These are phyloP conservation scores for Caenorhabditis becei DNA, from an alignment of 2,888 invertebrate genomes.

Conservation along the genomic window DNA sequence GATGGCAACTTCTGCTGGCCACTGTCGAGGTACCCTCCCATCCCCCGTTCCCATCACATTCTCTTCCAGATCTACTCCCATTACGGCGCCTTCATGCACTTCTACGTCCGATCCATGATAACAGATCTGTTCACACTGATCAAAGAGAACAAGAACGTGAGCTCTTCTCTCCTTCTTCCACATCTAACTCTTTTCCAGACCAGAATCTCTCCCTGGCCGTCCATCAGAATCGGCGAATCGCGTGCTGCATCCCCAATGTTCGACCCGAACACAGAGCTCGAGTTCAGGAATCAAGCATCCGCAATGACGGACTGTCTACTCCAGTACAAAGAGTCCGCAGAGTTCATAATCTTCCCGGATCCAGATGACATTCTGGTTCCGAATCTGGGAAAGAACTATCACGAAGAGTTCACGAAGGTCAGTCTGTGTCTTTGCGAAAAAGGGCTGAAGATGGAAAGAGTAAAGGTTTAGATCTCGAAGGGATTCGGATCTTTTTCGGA, in stretches of 20 bases:
- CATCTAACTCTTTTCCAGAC: conserved; percentile 27
- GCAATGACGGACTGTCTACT: conserved; percentile 79
- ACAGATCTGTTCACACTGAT: conserved; percentile 70
- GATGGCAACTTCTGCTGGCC: conserved; percentile 77
- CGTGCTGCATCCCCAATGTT: conserved; percentile 64
- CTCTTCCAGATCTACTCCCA: conserved; percentile 74
- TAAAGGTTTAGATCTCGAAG: not conserved
- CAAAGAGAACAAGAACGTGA: conserved; percentile 58
- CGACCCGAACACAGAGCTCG: conserved; percentile 76
- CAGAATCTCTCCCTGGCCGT: conserved; percentile 72
- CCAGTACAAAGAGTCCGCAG: conserved; percentile 75
- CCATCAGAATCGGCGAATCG: conserved; percentile 65
- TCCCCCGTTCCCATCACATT: not conserved
- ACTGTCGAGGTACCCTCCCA: conserved; percentile 66
- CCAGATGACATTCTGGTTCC: conserved; percentile 75
- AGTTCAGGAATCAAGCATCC: conserved; percentile 78
- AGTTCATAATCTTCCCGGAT: conserved; percentile 74
- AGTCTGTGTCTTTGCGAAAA: not conserved
- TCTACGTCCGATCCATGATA: conserved; percentile 78
- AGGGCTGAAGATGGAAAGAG: too few relatives aligned
- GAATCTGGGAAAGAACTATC: conserved; percentile 67
- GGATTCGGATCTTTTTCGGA: too few relatives aligned
- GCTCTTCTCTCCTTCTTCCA: not conserved
- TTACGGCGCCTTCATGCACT: conserved; percentile 76
- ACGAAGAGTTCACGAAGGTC: conserved; percentile 71